Conservation (phyloP, 2,888 invertebrate genomes). For the Volucella inanis region DNA sequence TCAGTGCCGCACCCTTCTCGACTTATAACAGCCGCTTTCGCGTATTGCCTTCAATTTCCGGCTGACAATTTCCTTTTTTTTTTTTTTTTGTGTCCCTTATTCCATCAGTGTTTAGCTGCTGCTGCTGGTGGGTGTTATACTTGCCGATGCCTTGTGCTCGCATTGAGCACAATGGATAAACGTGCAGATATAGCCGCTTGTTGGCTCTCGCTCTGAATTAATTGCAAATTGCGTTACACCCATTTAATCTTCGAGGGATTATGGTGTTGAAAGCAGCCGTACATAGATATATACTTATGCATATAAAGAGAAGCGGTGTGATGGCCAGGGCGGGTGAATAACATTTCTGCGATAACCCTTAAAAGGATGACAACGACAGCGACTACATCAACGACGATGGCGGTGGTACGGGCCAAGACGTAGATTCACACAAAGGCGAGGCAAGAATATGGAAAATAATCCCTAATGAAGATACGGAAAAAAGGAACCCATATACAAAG, state of each 20-base stretch:
- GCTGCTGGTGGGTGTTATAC: constrained; percentile 33
- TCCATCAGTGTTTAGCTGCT: constrained; percentile 51
- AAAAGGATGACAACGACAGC: constrained; percentile 37
- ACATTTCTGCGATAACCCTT: constrained; percentile 57
- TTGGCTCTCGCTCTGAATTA: constrained; percentile 65
- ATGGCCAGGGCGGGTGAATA: constrained; percentile 14
- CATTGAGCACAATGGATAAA: constrained; percentile 9
- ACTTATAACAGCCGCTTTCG: constrained; percentile 48
- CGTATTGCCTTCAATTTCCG: constrained; percentile 74
- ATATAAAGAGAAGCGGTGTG: not conserved
- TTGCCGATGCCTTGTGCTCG: not conserved
- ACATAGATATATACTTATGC: constrained; percentile 14
- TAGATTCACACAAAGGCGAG: constrained; percentile 27
- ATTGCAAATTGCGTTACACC: constrained; percentile 76
- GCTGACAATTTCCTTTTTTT: constrained; percentile 68
- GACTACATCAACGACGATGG: constrained; percentile 2
- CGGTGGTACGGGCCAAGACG: not conserved
- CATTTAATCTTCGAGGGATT: constrained; percentile 76
- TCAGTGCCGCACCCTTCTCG: constrained; percentile 30
- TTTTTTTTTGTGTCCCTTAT: constrained; percentile 3
- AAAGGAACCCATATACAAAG: constrained; percentile 1
- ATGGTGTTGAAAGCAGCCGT: constrained; percentile 71
- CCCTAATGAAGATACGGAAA: constrained; percentile 63
- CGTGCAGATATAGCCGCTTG: constrained; percentile 42
- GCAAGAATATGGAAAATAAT: constrained; percentile 50